Evolutionary conservation across 2,888 invertebrate genomes (phyloP), one percentile per base, ranked within the genome.

Genomic region (Cremastobaeus sp.): DNA sequence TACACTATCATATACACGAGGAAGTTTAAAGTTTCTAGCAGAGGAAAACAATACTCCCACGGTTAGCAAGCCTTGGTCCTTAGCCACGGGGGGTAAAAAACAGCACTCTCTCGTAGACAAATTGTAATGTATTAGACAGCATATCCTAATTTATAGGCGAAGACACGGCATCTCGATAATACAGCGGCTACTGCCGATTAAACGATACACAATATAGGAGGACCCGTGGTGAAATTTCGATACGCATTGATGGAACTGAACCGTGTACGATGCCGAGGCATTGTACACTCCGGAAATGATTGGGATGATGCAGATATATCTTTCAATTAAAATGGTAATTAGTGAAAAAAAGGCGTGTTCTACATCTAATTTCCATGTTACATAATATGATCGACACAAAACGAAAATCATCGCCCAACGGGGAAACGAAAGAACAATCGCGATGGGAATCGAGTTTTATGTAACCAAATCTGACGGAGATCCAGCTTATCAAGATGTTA

Each of bases 51-150:
- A 73, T 76, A 60, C 72, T 76, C 72, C 73, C 76, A 73, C 76
- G 70, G 76, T 66, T 66, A 47, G 60, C 43, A 20, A 47, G 57
- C 59, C 41, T 68, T 45, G 62, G 70, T 57, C 73, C 64, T 55
- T 41, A 76, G 37, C 76, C 18, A 52, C 70, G 35, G 76, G 76
- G 70, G 76, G 70, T 55, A 25, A 70, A 76, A 70, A 68, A 62
- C 70, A 50, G 73, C 76, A 62, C 70, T 76, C 73, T 66, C 73
- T 76, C 69, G 70, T 73, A 76, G 76, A 73, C 76, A 76, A 76
- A 73, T 76, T 76, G 73, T 76, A 75, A 75, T 76, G 72, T 76
- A 72, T 76, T 71, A 60, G 75, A 69, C 75, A 60, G 64, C 69
- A 37, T 69, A 59, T 69, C 59, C 69, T 72, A 72, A 76, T 70